These are phyloP conservation scores for Coenobita brevimanus DNA, from an alignment of 1,140 invertebrate genomes.

Conservation along the genomic window DNA sequence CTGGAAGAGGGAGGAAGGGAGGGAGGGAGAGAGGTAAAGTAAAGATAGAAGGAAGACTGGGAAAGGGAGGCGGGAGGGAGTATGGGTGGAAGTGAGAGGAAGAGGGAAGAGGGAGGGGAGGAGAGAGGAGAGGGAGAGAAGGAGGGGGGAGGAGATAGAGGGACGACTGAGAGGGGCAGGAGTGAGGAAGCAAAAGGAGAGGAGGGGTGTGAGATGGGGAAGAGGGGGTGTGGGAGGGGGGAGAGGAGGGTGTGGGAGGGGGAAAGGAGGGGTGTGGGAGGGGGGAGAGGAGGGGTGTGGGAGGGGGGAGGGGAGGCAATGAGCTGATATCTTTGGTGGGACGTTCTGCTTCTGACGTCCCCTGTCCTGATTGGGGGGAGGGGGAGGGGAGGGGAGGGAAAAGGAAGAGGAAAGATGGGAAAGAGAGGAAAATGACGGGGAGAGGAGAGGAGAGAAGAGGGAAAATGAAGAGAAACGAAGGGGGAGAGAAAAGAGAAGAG, in stretches of 20 bases:
- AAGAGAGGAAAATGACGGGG: no score
- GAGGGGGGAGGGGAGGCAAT: neutral
- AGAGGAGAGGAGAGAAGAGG: neutral
- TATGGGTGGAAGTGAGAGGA: no score
- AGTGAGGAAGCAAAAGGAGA: no score
- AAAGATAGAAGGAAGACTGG: no score
- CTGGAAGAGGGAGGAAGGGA: no score
- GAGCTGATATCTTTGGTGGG: neutral
- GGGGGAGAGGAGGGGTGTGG: neutral
- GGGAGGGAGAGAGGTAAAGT: no score
- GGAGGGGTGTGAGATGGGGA: neutral
- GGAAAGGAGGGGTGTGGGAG: conserved; percentile 34
- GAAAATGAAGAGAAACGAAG: neutral
- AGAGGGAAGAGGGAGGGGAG: no score
- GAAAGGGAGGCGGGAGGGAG: no score
- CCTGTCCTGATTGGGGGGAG: neutral
- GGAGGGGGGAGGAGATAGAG: no score
- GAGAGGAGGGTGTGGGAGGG: neutral
- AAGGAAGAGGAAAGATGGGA: neutral
- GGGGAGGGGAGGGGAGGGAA: neutral
- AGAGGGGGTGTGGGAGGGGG: neutral
- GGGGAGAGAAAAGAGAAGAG: neutral
- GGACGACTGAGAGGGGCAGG: no score
- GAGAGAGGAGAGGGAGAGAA: no score
- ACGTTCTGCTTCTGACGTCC: no score